Base-by-base conservation (phyloP, 2,888 invertebrate genomes). In the Ophion costatus region DNA sequence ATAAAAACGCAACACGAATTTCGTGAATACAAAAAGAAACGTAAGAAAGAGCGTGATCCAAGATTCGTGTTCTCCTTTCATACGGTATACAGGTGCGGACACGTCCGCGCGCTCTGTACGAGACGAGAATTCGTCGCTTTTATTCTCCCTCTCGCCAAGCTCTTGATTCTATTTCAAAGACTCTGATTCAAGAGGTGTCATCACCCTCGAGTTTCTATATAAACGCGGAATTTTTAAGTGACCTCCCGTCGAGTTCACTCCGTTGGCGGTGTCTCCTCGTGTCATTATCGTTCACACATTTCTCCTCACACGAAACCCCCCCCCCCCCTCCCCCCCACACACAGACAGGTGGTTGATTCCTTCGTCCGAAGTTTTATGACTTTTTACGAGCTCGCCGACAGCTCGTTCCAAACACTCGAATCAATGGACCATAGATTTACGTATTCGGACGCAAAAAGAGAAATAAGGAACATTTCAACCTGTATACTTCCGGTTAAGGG, bases 91-190 rank as follows among this genome's bases (percentile, higher is more conserved):
- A 42, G 56, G 20, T 61, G 38, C 2, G 51, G 51, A 45, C 79
- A 61, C 71, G 79, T 69, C 66, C 45, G 56, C 61, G 2, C 29
- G 6, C 45, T 56, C 11, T 2, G 67, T 80, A 85, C 85, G 85
- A 82, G 85, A 82, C 82, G 76, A 67, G 85, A 85, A 85, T 85
- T 82, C 71, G 51, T 82, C 80, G 69, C 71, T 17, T 51, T 82
- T 78, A 57, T 42, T 64, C 38, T 45, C 17, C 57, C 17, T 42
- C 29, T 56, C 57, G 33, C 29, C 59, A 66, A 59, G 7, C 66
- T 59, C n/a, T 61, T 78, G 73, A 84, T 77, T 84, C 69, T 33
- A 61, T 66, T 59, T 61, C 17, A 67, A 67, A 70, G 79, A 79
- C 74, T 80, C 67, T 67, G 71, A 85, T 80, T 82, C 82, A 59